A percentile compares a stretch with the other conserved stretches of the same genome.
Evolutionary conservation across 1,140 invertebrate genomes (phyloP).

Genomic region (Heliconius eleuchia): DNA sequence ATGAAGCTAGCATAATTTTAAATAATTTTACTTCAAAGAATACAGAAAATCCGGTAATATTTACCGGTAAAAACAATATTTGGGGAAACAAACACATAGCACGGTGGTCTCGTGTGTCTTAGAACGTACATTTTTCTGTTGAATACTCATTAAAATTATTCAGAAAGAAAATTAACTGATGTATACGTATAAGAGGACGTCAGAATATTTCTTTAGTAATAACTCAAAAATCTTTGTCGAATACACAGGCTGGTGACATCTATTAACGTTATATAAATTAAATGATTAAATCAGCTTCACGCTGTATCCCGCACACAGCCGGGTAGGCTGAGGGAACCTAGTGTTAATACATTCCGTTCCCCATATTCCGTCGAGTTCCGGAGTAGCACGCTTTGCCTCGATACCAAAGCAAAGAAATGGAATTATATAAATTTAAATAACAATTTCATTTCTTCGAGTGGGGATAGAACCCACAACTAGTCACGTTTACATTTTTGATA

Average conservation of each 20-base stretch:
- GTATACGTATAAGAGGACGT: not conserved
- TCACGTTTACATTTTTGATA: not conserved
- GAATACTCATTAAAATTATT: not conserved
- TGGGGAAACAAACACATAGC: not conserved
- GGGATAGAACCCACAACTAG: too few relatives aligned
- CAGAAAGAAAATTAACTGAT: not conserved
- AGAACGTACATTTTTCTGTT: not conserved
- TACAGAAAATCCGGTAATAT: not conserved
- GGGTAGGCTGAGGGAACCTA: too few relatives aligned
- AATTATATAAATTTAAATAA: too few relatives aligned
- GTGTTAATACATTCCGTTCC: too few relatives aligned
- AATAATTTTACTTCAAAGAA: too few relatives aligned
- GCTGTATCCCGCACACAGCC: too few relatives aligned
- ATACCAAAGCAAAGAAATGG: too few relatives aligned
- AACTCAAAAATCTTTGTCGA: not conserved
- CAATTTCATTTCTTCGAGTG: too few relatives aligned
- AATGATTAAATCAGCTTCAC: too few relatives aligned
- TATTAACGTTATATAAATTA: not conserved
- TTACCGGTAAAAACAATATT: not conserved
- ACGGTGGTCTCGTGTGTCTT: not conserved
- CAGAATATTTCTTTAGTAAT: conserved; percentile 4
- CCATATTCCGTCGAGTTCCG: too few relatives aligned
- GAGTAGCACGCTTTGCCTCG: too few relatives aligned
- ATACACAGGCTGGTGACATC: not conserved
- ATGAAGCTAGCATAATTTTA: too few relatives aligned